Evolutionary conservation across 2,797 vertebrate genomes (phyloP).

Genomic region (Meda fulgida): DNA sequence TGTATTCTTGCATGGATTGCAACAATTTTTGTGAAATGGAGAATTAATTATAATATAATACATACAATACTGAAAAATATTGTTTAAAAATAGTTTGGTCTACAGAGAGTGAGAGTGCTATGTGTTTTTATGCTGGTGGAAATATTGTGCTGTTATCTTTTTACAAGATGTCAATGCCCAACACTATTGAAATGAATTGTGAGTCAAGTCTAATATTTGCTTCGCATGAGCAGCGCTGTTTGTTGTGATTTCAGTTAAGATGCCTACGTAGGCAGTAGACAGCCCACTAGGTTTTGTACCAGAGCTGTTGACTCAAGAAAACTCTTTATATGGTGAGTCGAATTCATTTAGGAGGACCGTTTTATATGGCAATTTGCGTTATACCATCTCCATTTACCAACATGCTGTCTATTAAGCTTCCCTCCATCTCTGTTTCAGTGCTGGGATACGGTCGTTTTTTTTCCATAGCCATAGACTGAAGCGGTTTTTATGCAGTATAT

Average conservation of each 20-base stretch:
- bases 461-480: slow-evolving; percentile 59
- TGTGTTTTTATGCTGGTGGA: not conserved
- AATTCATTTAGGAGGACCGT: not conserved
- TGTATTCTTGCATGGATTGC: not conserved
- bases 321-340: not conserved
- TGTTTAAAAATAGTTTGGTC: not conserved
- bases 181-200: not conserved
- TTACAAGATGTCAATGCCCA: not conserved
- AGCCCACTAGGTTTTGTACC: not conserved
- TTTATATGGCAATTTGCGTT: not conserved
- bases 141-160: not conserved
- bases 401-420: not conserved
- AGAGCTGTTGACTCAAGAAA: not conserved
- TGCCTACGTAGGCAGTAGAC: not conserved
- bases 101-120: not conserved
- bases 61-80: not conserved
- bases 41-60: not conserved
- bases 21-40: not conserved
- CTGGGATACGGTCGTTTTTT: not conserved
- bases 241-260: not conserved
- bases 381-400: not conserved
- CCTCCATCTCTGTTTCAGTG: not conserved
- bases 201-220: not conserved
- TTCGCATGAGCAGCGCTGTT: not conserved
- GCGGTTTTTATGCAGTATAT: slow-evolving; percentile 78